Conservation (phyloP, 2,888 invertebrate genomes). For the Stenodema calcarata region DNA sequence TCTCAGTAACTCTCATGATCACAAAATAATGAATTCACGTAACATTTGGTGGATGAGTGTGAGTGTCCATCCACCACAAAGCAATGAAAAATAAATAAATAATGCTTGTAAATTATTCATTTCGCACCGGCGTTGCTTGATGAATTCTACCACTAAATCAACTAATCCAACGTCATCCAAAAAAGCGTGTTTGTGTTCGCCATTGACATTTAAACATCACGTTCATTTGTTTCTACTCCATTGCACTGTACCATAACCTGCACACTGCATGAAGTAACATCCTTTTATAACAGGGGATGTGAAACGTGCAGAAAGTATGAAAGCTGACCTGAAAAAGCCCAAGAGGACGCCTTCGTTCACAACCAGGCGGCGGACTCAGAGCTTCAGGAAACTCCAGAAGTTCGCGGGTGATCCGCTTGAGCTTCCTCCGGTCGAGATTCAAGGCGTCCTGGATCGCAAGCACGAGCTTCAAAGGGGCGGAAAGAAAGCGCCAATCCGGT, state of each 20-base stretch:
- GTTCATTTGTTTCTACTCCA: neutral
- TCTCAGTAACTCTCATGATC: too few relatives aligned
- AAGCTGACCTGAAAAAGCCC: conserved; percentile 77
- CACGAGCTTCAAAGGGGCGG: conserved; percentile 93
- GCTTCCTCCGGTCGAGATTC: conserved; percentile 89
- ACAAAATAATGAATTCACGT: neutral
- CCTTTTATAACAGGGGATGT: conserved; percentile 62
- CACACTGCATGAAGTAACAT: conserved; percentile 35
- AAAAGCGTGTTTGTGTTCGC: too few relatives aligned
- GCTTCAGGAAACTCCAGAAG: conserved; percentile 78
- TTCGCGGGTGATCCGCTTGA: conserved; percentile 64
- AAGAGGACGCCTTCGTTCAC: conserved; percentile 95
- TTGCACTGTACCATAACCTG: conserved; percentile 26
- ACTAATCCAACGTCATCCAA: too few relatives aligned
- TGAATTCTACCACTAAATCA: too few relatives aligned
- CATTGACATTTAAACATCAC: neutral
- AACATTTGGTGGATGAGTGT: too few relatives aligned
- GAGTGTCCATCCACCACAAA: too few relatives aligned
- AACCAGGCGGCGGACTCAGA: conserved; percentile 85
- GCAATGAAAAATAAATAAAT: too few relatives aligned
- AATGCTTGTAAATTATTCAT: too few relatives aligned
- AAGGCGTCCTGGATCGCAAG: conserved; percentile 90
- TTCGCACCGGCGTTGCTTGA: too few relatives aligned
- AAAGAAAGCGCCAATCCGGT: conserved; percentile 90
- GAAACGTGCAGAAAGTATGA: conserved; percentile 91